Base-by-base conservation (phyloP, 2,888 invertebrate species). In the Minunthozetes semirufus region DNA sequence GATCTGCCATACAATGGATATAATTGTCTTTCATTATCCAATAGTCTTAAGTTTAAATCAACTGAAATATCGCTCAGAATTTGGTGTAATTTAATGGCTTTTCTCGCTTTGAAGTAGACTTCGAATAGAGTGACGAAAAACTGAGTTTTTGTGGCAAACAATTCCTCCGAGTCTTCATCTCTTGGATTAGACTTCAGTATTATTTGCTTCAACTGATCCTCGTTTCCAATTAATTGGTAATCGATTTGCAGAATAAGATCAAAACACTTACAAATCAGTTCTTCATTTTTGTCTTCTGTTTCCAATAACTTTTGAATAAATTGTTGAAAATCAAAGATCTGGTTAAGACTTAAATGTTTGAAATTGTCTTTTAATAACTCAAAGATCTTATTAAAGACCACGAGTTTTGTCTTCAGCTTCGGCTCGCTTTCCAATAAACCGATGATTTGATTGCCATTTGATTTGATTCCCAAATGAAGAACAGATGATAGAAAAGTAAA, bases 1-100 rank as follows among this genome's bases (percentile, higher is more conserved):
- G 33, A 53, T 2, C 63, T 38, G 6, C 72, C 76, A 68, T 72
- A 17, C 3, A 74, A 59, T 48, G 72, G 29, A 22, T 59, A 25
- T 42, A 74, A 48, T 50, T 56, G 29, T 8, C 63, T 56, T 66
- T 53, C 19, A 8, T 11, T 6, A 53, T 8, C 13, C 13, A 42
- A 53, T 11, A 53, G 53, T 17, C 19, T 53, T 53, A n/a, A n/a
- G n/a, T 53, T 53, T n/a, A 53, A 53, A 53, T 19, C 19, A 19
- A n/a, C 17, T n/a, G 53, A n/a, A 11, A 53, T 53, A 6, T 53
- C 53, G 17, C 17, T 53, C 53, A 53, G 8, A n/a, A 53, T 53
- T n/a, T 53, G 9, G n/a, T 53, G 53, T 11, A 53, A n/a, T 53
- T 53, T 53, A 53, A 53, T 17, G 6, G 53, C 9, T 53, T 53